Percentiles rank a stretch among this genome's conserved stretches.
These are phyloP conservation scores for Hemistola chrysoprasaria DNA, from an alignment of 2,888 invertebrate genomes.

Conservation along the genomic window DNA sequence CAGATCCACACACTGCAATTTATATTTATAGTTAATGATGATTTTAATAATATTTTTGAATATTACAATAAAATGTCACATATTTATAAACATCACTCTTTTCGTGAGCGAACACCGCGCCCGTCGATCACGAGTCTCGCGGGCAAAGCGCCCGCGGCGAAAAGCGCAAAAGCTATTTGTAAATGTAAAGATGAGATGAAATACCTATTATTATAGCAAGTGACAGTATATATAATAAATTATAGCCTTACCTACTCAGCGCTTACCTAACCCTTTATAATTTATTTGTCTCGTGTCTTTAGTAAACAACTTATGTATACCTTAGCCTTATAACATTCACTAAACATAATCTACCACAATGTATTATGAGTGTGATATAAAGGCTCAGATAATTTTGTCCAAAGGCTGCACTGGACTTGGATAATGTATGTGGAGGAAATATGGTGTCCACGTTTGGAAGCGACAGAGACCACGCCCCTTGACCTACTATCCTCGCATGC, in stretches of 20 bases:
- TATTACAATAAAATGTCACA: constrained; percentile 9
- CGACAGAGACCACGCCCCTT: constrained; percentile 31
- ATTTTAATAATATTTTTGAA: constrained; percentile 9
- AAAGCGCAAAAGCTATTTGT: constrained; percentile 19
- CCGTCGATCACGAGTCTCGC: constrained; percentile 19
- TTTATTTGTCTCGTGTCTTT: no score
- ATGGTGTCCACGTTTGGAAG: constrained; percentile 28
- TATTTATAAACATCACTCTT: constrained; percentile 15
- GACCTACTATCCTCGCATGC: constrained; percentile 27
- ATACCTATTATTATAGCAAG: constrained; percentile 6
- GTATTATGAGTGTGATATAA: no score
- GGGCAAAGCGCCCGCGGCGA: constrained; percentile 15
- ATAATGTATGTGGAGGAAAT: constrained; percentile 25
- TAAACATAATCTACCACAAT: not conserved
- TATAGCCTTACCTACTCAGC: no score
- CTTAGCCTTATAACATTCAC: no score
- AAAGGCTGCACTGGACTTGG: constrained; percentile 19
- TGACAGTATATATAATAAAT: no score
- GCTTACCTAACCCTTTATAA: no score
- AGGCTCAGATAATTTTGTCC: constrained; percentile 8
- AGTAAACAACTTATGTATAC: no score
- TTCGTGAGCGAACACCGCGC: constrained; percentile 8
- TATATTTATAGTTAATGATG: no score
- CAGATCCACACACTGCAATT: no score
- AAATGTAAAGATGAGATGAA: constrained; percentile 18